These are phyloP conservation scores for Chaitophorus viminalis DNA, from an alignment of 2,888 invertebrate species.

Conservation along the genomic window DNA sequence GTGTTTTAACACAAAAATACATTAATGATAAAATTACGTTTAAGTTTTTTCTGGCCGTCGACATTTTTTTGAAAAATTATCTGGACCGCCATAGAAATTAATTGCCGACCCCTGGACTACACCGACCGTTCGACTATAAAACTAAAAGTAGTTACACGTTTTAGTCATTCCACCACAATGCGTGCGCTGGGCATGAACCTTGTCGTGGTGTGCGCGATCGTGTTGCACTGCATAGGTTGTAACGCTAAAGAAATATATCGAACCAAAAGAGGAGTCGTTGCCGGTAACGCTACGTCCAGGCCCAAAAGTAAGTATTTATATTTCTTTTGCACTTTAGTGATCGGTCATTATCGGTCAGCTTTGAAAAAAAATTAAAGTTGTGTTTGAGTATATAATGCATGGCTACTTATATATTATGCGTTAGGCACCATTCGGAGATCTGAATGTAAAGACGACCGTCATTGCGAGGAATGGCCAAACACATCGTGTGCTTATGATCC, in stretches of 20 bases:
- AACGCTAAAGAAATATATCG: background rate
- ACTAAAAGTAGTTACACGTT: background rate
- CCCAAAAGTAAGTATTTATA: conserved; percentile 33
- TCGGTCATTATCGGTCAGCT: background rate
- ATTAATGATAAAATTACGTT: no score
- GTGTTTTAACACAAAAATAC: no score
- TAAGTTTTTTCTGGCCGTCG: no score
- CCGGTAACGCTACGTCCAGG: conserved; percentile 39
- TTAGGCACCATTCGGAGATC: background rate
- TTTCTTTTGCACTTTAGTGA: no score
- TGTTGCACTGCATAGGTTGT: background rate
- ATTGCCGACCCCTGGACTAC: no score
- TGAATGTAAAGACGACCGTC: conserved; percentile 17
- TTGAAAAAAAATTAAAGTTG: background rate
- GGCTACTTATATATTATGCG: background rate
- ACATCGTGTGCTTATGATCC: conserved; percentile 52
- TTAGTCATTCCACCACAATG: conserved; percentile 49
- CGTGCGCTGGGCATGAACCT: conserved; percentile 1
- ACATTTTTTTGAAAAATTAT: no score
- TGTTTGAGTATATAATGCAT: background rate
- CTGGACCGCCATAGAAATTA: no score
- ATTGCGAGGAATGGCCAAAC: conserved; percentile 29
- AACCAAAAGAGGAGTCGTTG: conserved; percentile 37
- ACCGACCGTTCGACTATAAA: no score
- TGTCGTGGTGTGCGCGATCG: conserved; percentile 6